Evolutionary conservation across 2,888 invertebrate genomes (phyloP), one percentile per base, ranked within the genome.

Genomic region (Atrina japonica): DNA sequence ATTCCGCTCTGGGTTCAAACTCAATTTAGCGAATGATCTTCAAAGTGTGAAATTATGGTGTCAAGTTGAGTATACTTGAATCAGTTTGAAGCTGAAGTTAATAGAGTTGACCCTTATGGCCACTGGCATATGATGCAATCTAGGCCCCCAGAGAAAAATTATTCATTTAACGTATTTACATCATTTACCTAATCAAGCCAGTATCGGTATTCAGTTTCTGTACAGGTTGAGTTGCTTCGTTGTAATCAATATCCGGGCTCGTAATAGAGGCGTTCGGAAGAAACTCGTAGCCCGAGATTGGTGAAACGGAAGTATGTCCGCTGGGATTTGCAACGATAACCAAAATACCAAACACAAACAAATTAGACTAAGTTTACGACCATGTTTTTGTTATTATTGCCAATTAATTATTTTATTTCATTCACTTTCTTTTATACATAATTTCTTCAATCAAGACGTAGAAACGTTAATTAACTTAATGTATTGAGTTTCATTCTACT

Each of bases 81-180:
- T 50, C 29, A 55, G 52, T 21, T 27, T 29, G 52, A 52, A 52
- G 21, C 23, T 18, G 25, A 52, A 49, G 53, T 61, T 66, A 71
- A 71, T 66, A 66, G 56, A 60, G 25, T 18, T 67, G 58, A 72
- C 66, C 71, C 58, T 45, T 40, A 25, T 58, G 49, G 50, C 63
- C 63, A 55, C 40, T 49, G 41, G 49, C 61, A 55, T 49, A 43
- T 63, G 63, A 67, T 45, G 64, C 58, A 66, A 72, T 63, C 56
- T 25, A 14, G 50, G 45, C 66, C 66, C 55, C 71, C 18, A 47
- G 63, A 59, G 71, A 55, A 52, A 52, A 30, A 66, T 72, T 72
- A 67, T 72, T 67, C 71, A 67, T 63, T 72, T 72, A 67, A 64
- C 58, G 50, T 58, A 67, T 63, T 66, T 66, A 58, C 63, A 66